Evolutionary conservation across 2,113 vertebrate genomes (phyloP).

Genomic region (Equus przewalskii): DNA sequence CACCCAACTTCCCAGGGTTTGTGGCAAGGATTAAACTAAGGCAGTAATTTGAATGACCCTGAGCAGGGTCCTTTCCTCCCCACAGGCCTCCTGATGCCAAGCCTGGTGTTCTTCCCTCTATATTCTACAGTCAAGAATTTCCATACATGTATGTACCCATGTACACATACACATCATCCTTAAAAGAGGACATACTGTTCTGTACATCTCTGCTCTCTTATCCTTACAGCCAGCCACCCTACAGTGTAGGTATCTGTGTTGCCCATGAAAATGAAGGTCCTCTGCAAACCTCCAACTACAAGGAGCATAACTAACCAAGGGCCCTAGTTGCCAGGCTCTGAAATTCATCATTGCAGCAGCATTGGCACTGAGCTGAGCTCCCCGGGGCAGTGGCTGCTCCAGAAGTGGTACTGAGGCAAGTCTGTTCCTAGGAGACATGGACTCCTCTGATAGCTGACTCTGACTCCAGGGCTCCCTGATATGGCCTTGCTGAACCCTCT

Average conservation of each 20-base stretch:
- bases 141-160: fast-evolving
- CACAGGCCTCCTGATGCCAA: neutral
- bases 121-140: neutral
- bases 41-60: neutral
- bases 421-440: neutral
- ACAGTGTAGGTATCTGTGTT: fast-evolving
- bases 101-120: neutral
- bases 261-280: neutral
- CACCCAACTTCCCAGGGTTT: neutral
- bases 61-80: neutral
- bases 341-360: neutral
- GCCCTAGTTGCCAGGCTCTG: neutral
- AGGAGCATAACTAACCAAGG: neutral
- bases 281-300: neutral
- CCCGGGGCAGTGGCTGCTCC: neutral
- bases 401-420: neutral
- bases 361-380: neutral
- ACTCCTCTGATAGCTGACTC: neutral
- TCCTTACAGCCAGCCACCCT: neutral
- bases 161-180: neutral
- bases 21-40: neutral
- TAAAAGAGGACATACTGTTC: neutral
- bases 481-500: neutral
- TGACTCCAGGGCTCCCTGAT: neutral
- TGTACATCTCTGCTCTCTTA: neutral